Conservation (phyloP, 2,888 invertebrate species). For the Escarpia spicata region DNA sequence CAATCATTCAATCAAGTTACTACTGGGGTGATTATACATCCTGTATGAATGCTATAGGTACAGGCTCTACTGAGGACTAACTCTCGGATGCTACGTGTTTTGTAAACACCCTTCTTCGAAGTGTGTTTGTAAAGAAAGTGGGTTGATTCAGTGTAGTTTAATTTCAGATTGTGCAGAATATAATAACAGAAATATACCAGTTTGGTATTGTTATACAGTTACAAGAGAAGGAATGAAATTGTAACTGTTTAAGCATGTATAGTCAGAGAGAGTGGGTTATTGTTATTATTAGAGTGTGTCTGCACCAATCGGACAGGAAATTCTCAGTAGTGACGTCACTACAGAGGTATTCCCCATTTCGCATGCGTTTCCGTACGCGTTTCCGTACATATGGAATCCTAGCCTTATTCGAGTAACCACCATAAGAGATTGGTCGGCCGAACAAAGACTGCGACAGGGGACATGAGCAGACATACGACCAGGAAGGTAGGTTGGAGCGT, state of each 20-base stretch:
- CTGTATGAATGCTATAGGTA: neutral
- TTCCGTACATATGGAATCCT: too few species aligned
- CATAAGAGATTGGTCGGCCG: too few species aligned
- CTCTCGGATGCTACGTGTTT: neutral
- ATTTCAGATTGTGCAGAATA: neutral
- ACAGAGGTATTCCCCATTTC: too few species aligned
- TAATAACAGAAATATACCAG: neutral
- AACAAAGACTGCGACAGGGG: too few species aligned
- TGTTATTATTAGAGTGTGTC: too few species aligned
- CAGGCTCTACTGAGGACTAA: neutral
- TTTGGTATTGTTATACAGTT: neutral
- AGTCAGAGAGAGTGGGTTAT: neutral
- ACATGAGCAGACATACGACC: too few species aligned
- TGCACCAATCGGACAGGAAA: too few species aligned
- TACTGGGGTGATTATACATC: neutral
- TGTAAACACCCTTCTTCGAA: neutral
- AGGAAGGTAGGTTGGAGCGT: too few species aligned
- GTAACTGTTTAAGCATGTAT: neutral
- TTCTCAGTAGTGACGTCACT: too few species aligned
- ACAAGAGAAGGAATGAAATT: neutral
- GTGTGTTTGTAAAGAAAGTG: neutral
- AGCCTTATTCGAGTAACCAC: too few species aligned
- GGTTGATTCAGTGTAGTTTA: neutral
- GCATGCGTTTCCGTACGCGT: too few species aligned
- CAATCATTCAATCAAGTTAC: neutral